phyloP scores from a whole-genome alignment of 2,113 vertebrate species.

The Ochotona princeps region DNA sequence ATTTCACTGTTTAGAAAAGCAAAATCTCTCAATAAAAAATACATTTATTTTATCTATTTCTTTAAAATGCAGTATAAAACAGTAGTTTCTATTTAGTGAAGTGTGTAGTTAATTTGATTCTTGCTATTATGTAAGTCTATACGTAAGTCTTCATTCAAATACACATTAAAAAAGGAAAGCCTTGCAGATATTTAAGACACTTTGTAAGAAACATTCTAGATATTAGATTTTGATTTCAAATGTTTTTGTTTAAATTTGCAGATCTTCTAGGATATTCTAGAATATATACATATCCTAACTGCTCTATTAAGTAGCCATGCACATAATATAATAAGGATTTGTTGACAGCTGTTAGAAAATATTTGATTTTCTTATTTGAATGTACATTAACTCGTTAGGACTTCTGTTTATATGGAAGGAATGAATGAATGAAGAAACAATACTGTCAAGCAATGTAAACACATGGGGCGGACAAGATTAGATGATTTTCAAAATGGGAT shows the following conservation, averaged over 20 bases:
- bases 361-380: slow-evolving; percentile 33
- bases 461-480: neutral
- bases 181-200: neutral
- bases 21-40: neutral
- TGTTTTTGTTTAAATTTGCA: neutral
- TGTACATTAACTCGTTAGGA: neutral
- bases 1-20: neutral
- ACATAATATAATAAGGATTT: neutral
- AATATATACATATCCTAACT: neutral
- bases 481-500: slow-evolving; percentile 13
- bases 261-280: neutral
- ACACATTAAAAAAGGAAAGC: neutral
- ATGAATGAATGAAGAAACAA: neutral
- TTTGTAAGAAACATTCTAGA: neutral
- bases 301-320: neutral
- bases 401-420: neutral
- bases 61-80: slow-evolving; percentile 16
- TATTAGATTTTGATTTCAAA: neutral
- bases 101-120: neutral
- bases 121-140: neutral
- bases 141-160: neutral
- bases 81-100: neutral
- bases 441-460: neutral
- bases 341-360: neutral
- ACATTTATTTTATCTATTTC: slow-evolving; percentile 6